Evolutionary conservation across 2,113 vertebrate genomes (phyloP), one percentile per base, ranked within the genome.

Genomic region (Anas platyrhynchos): DNA sequence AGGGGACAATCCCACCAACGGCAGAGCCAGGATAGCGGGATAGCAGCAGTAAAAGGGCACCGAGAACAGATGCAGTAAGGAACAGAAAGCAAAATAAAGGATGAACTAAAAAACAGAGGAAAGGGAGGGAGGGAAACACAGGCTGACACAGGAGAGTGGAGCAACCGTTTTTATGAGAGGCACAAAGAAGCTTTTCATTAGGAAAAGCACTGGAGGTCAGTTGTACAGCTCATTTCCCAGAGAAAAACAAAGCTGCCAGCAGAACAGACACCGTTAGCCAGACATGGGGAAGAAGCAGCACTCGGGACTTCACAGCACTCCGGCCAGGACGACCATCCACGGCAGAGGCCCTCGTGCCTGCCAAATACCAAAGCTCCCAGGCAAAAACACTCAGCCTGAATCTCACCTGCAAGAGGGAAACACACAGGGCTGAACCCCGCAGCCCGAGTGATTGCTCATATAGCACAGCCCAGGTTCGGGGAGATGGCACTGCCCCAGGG

Each of bases 121-220:
- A 52, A 25, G 16, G 41, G 17, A 27, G n/a, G 21, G 7, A 5
- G 5, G 8, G 6, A 12, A 55, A 91, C 29, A 46, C 4, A 71
- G 38, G 26, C 65, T 81, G 69, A 0, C 1, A 48, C 79, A 94
- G 83, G 82, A 65, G 52, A 90, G 11, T 15, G 27, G 46, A 84
- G 62, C 52, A 83, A 46, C 23, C 44, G 66, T 68, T 83, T 74
- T 71, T 32, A 59, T 62, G 44, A 84, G 73, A 58, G 25, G 41
- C 67, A 95, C 93, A 93, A 88, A 92, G 92, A 54, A 90, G 91
- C 86, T 91, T 96, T 97, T 96, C 93, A 92, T 95, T 59, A 87
- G 84, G 54, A 66, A 81, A 86, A 89, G 73, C 86, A 55, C 62
- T 0, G 0, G 66, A 86, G 65, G 66, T 50, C 15, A 77, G 66